Base-by-base conservation (phyloP, 2,113 vertebrate species). In the Tringa solitaria region DNA sequence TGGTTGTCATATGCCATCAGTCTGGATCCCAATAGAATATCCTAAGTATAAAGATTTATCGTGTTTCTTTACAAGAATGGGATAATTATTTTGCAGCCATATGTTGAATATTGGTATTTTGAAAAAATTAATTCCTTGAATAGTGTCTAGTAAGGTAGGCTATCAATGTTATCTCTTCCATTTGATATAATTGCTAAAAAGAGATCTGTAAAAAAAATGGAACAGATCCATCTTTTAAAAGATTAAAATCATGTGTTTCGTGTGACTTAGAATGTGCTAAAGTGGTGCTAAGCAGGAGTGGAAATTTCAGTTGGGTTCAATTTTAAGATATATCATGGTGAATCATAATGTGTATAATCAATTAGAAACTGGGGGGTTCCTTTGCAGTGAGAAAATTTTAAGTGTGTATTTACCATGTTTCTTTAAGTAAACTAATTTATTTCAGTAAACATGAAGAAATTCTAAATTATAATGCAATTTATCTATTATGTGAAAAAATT, bases 151-250 rank as follows among this genome's bases (percentile, higher is more conserved):
- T 93, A 72, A 95, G 32, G 23, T 95, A 80, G 74, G 76, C 39
- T 96, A 72, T 43, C 69, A 76, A n/a, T 91, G 64, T 53, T 69
- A 96, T 84, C 35, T 90, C 70, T 96, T 95, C n/a, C 45, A 22
- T 87, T 92, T 97, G 54, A 89, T 59, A 46, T 93, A 95, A 87
- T 90, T 91, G 45, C 79, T 89, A 57, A 91, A 92, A 78, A 37
- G 46, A 74, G 74, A 77, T 73, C 69, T 90, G 82, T 80, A 79
- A 91, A 83, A 24, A 23, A 57, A 90, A 94, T 23, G 23, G 50
- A 89, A 60, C 54, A 95, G 82, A 57, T 82, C 35, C 51, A 92
- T 64, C 43, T 51, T 79, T 43, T 80, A 46, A 86, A 94, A 86
- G 18, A 90, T 60, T 51, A 60, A 75, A 85, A n/a, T 82, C 2